These are phyloP conservation scores for Cavia aperea DNA, from an alignment of 2,113 vertebrate species.

Conservation along the genomic window DNA sequence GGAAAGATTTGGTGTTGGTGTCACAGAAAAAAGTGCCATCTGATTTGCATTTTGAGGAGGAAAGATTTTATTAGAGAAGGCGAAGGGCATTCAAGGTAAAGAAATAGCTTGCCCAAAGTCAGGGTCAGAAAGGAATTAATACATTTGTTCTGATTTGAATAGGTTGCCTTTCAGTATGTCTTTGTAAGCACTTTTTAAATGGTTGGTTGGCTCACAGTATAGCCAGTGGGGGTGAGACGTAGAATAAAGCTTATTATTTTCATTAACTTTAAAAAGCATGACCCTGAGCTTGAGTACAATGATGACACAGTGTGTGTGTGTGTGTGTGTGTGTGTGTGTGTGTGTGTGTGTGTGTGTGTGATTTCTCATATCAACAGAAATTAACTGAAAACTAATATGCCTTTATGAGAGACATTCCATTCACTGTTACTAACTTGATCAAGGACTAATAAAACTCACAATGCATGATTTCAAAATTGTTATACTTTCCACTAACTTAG, in stretches of 20 bases:
- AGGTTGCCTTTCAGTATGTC: neutral
- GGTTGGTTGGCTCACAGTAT: neutral
- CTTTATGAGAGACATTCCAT: neutral
- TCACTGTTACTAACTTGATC: neutral
- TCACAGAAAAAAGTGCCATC: neutral
- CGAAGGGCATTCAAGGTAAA: neutral
- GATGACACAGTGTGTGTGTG: neutral
- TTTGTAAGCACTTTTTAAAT: neutral
- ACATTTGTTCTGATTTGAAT: neutral
- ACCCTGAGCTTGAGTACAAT: neutral
- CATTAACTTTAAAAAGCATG: neutral
- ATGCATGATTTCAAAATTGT: neutral
- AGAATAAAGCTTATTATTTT: neutral
- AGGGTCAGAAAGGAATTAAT: neutral
- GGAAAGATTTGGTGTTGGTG: neutral
- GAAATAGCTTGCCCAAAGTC: neutral
- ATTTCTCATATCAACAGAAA: neutral
- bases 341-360: no score
- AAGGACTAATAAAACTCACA: neutral
- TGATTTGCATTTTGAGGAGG: neutral
- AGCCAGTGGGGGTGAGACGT: neutral
- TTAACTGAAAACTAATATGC: neutral
- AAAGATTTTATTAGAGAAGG: constrained; percentile 13
- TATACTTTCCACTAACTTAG: neutral
- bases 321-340: no score